Evolutionary conservation across 2,113 vertebrate species (phyloP).

Genomic region (Bungarus multicinctus): DNA sequence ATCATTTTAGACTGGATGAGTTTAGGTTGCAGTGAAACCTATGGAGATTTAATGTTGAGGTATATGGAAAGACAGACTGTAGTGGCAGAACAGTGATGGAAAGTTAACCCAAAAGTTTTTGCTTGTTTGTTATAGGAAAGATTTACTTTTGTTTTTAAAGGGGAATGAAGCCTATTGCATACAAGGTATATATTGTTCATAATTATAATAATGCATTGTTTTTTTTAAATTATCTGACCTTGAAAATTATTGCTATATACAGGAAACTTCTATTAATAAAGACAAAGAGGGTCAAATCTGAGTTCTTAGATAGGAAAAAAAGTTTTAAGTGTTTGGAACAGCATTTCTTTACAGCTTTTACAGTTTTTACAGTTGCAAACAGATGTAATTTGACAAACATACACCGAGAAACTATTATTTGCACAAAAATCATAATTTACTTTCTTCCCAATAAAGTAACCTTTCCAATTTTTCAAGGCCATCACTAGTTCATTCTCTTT

Average conservation of each 20-base stretch:
- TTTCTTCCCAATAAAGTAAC: too few species aligned
- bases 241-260: neutral
- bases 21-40: neutral
- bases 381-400: neutral
- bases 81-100: neutral
- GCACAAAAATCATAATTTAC: neutral
- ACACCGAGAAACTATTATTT: neutral
- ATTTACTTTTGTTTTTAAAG: neutral
- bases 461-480: too few species aligned
- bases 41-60: neutral
- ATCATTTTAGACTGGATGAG: neutral
- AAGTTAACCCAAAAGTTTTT: neutral
- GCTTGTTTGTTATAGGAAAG: neutral
- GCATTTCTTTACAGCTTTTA: neutral
- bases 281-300: neutral
- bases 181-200: neutral
- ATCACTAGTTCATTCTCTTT: too few species aligned
- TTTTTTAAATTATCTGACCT: neutral
- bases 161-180: too few species aligned
- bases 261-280: neutral
- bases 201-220: neutral
- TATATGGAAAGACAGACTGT: neutral
- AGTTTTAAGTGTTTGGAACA: neutral
- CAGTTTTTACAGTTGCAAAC: neutral
- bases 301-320: neutral